phyloP scores from a whole-genome alignment of 2,888 invertebrate species.

The Plebejus anna region DNA sequence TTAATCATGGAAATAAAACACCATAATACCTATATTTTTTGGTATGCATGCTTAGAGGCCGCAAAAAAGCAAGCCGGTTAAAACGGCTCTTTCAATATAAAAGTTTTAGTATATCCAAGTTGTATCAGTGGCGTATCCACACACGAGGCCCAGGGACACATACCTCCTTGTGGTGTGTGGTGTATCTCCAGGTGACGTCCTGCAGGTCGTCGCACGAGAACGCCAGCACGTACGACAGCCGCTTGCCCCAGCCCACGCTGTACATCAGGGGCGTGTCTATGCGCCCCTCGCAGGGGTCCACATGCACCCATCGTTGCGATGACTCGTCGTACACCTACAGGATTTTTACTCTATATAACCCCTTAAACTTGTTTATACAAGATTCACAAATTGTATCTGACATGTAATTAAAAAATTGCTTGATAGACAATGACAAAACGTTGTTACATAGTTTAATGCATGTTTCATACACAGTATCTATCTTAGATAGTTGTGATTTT shows the following conservation, averaged over 20 bases:
- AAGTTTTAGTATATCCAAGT: neutral
- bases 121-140: neutral
- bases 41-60: too few relatives aligned
- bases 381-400: too few relatives aligned
- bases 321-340: slow-evolving; percentile 84
- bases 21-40: too few relatives aligned
- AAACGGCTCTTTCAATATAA: too few relatives aligned
- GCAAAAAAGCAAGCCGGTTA: too few relatives aligned
- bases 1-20: too few relatives aligned
- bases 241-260: slow-evolving; percentile 93
- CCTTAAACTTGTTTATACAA: too few relatives aligned
- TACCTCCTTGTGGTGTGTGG: slow-evolving; percentile 76
- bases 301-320: slow-evolving; percentile 91
- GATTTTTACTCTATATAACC: slow-evolving; percentile 56
- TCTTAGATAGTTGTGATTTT: too few relatives aligned
- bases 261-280: slow-evolving; percentile 95
- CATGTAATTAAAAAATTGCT: too few relatives aligned
- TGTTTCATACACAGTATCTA: too few relatives aligned
- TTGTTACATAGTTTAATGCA: too few relatives aligned
- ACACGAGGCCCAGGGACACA: slow-evolving; percentile 23
- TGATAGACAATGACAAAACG: too few relatives aligned
- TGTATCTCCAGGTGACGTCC: slow-evolving; percentile 95
- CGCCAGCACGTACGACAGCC: slow-evolving; percentile 91
- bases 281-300: slow-evolving; percentile 95
- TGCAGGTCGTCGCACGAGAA: slow-evolving; percentile 92